Evolutionary conservation across 2,888 invertebrate genomes (phyloP), one percentile per base, ranked within the genome.

Genomic region (Machimus atricapillus): DNA sequence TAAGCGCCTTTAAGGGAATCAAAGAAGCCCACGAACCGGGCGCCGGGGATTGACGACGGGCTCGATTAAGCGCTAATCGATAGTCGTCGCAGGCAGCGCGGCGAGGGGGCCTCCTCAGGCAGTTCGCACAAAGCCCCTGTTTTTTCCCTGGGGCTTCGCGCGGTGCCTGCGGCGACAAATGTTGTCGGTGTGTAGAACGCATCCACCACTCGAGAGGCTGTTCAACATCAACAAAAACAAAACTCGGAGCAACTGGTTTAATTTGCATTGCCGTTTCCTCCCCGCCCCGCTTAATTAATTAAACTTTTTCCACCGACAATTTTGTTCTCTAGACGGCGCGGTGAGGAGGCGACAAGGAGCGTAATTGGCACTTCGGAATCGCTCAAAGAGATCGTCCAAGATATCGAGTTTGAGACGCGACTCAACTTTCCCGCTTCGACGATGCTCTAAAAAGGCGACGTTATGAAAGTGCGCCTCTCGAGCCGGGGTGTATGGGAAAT

Each of bases 341-440:
- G 82, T 16, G 66, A 66, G 58, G 40, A 83, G 82, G 82, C 82
- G 58, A 83, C 58, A 83, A 66, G 40, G 40, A 83, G 40, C 37
- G 82, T 83, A 83, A 83, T 83, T 83, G 82, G 66, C 37, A 83
- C 66, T 46, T 66, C 82, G 16, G 66, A 19, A 83, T 37, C 23
- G 40, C 66, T 66, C 37, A 83, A 82, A n/a, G 81, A 83, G 82
- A 83, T 83, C 40, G 7, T 27, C 16, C 66, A n/a, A 66, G 82
- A 83, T 83, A 83, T 83, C 56, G 66, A 46, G 43, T 46, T 46
- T 46, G 14, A 66, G 66, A 83, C 82, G 66, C 37, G 56, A 14
- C 58, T 37, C 40, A 66, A 83, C 82, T 83, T 83, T 83, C 40
- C 66, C 66, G 58, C 34, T 66, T 66, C 40, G 66, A 83, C 66